Base-by-base conservation (phyloP, 1,140 invertebrate species). In the Temnothorax nylanderi region DNA sequence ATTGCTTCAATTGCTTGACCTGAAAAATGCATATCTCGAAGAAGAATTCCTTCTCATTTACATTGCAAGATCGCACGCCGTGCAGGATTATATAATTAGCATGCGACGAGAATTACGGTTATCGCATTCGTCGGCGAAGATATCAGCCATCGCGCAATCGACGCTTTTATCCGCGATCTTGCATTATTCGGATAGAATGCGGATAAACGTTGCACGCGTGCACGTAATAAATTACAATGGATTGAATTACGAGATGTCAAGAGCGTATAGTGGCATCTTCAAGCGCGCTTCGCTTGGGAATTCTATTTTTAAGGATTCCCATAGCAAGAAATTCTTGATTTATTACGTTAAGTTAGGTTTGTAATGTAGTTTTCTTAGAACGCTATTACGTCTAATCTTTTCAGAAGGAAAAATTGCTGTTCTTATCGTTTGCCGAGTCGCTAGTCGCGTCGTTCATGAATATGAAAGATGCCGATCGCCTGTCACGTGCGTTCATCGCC, bases 1-100 rank as follows among this genome's bases (percentile, higher is more conserved):
- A 95, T 95, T 80, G 26, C 26, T 26, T 26, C 26, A 26, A 81
- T 75, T 44, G 41, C 13, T 26, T 93, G 44, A 44, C 62, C 91
- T 93, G 86, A 8, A 88, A 89, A 64, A 85, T 32, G n/a, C 51
- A 67, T 13, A 34, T 18, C 13, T 16, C 7, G 16, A 3, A 2
- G 51, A 7, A 75, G 11, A 11, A 75, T 85, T 18, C 51, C 60
- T 65, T n/a, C 0, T 21, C 11, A 10, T 0, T 62, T 41, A 32
- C 1, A n/a, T 47, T n/a, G 54, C 54, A 67, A 18, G 32, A 82
- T 72, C 21, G 3, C 37, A 4, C 32, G 60, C 3, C 44, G 32
- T 8, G 67, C 8, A 49, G n/a, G 18, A 60, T 88, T 88, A 72
- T 13, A 21, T 72, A 85, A 89, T 58, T 84, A 60, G 4, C 44